Percentiles rank a stretch among this genome's conserved stretches.
These are phyloP conservation scores for Caenorhabditis panamensis DNA, from an alignment of 2,888 invertebrate species.

Conservation along the genomic window DNA sequence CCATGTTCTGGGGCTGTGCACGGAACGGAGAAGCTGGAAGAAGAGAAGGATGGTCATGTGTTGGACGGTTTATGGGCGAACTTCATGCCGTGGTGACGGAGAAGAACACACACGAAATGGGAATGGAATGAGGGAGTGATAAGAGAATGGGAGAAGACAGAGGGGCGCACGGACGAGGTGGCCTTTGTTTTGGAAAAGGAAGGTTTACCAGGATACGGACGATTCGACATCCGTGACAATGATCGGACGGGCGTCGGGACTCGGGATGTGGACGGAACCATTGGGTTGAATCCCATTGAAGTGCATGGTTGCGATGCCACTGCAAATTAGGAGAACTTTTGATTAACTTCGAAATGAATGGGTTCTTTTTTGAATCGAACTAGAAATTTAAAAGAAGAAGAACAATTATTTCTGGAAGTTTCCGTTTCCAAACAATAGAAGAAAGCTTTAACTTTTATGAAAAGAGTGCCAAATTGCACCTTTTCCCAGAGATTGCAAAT, in stretches of 20 bases:
- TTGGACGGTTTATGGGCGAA: neutral
- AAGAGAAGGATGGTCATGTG: neutral
- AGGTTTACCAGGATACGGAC: conserved; percentile 24
- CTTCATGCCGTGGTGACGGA: neutral
- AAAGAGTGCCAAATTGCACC: neutral
- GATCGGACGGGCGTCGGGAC: conserved; percentile 33
- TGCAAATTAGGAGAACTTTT: neutral
- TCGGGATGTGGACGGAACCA: conserved; percentile 44
- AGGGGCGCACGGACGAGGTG: conserved; percentile 3
- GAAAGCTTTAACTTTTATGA: neutral
- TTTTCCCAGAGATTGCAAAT: neutral
- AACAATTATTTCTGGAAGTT: neutral
- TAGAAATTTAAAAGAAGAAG: neutral
- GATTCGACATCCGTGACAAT: conserved; percentile 11
- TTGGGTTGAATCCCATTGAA: conserved; percentile 28
- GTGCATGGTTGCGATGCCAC: conserved; percentile 36
- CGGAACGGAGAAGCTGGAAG: conserved; percentile 43
- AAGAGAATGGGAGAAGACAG: conserved; percentile 8
- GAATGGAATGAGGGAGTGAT: neutral
- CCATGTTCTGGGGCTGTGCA: conserved; percentile 44
- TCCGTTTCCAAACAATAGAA: neutral
- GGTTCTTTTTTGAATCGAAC: too few relatives aligned
- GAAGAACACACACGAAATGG: conserved; percentile 21
- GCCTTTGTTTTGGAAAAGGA: too few relatives aligned
- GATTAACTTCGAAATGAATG: too few relatives aligned